Base-by-base conservation (phyloP, 1,140 invertebrate species). In the Drosophila pandora region DNA sequence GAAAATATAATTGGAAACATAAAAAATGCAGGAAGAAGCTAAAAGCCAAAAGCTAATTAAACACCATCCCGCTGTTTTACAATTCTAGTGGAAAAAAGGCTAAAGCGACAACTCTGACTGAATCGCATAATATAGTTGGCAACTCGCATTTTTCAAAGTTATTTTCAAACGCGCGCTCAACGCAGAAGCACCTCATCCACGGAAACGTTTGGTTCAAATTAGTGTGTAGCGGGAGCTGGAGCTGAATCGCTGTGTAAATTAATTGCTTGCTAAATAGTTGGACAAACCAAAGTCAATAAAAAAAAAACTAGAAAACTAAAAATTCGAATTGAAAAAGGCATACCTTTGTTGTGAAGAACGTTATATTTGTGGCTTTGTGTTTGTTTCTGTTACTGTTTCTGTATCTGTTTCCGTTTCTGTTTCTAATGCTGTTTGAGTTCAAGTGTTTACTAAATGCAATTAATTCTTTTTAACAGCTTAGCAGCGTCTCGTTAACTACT, bases 391-490 rank as follows among this genome's bases (percentile, higher is more conserved):
- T 17, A 17, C 12, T 32, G 39, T n/a, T 8, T 39, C 37, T 3
- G 7, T 21, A 62, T 68, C 43, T 30, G 5, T 65, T 55, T 53
- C n/a, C 22, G 39, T n/a, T 8, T 39, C 12, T 5, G 34, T 21
- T 65, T 63, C 43, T 37, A 3, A 56, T 55, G 47, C n/a, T 34
- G 34, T n/a, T 9, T 43, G n/a, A 21, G 25, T 28, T 52, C 2
- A 48, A 74, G 62, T 75, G 41, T 48, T 30, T 62, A 80, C 62
- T 85, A 69, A 81, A 74, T 78, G 56, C 48, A 75, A 63, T 69
- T 83, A 60, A 75, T 77, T 87, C 58, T 87, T 60, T 81, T 69
- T 49, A 81, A 81, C 77, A 81, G 74, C 60, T 67, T 28, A 69
- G 21, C 82, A 67, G 58, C 74, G 54, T 49, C 50, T 60, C 58